Evolutionary conservation across 2,888 invertebrate species (phyloP), one percentile per base, ranked within the genome.

Genomic region (Crepidodera aurea): DNA sequence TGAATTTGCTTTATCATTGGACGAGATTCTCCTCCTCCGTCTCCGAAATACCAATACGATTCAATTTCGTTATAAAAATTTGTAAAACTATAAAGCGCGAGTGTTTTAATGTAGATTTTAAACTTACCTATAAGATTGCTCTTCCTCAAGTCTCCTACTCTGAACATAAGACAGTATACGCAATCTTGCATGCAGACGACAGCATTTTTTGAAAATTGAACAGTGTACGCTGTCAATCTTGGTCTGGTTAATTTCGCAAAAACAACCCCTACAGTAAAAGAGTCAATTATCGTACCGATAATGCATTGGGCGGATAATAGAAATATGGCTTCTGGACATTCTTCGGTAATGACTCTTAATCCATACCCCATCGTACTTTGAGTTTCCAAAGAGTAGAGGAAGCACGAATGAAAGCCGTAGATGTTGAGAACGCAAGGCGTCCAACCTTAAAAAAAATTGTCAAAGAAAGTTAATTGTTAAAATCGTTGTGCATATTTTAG

Each of bases 201-300:
- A 0, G 94, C 93, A 75, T 93, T 88, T 73, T 90, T 90, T 58
- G 95, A 96, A 81, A 98, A 98, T 63, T 98, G 85, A 56, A 98
- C 84, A 0, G 98, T 98, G 80, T 95, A 93, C 0, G 96, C 93
- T 55, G 98, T 86, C 68, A 94, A 92, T 81, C 96, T 96, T 0
- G 98, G 96, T 46, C 98, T 86, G 0, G 96, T 94, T 82, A 98
- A 87, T 82, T 98, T 98, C 0, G 97, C 96, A 79, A 98, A 97
- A 0, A 97, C 87, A 51, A 93, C 91, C n/a, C 93, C 93, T 1
- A 91, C 85, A 85, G 89, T 88, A 73, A 89, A 88, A 0, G 89
- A 88, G 51, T 75, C 71, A 15, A 75, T 72, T 46, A 73, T 73
- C 65, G 70, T 70, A 16, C 75, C 76, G n/a, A 75, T 72, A 68